A percentile compares a stretch with the other conserved stretches of the same genome.
Evolutionary conservation across 2,888 invertebrate genomes (phyloP).

Genomic region (Drosophila paranaensis): DNA sequence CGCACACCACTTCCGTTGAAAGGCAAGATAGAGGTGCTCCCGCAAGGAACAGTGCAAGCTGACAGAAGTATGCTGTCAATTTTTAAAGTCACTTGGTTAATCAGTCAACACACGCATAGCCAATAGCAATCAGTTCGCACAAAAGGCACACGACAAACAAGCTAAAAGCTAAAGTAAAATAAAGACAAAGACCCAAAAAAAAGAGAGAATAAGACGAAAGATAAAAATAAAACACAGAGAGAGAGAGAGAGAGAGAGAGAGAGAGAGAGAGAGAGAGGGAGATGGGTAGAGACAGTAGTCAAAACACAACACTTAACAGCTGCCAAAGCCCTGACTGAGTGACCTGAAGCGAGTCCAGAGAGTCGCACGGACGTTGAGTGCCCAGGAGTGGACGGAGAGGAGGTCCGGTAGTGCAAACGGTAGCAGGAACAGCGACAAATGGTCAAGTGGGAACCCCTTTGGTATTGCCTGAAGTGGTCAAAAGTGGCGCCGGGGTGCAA

Average conservation of each 20-base stretch:
- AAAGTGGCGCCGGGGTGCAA: slow-evolving; percentile 70
- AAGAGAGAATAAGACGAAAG: slow-evolving; percentile 5
- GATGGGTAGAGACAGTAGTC: slow-evolving; percentile 29
- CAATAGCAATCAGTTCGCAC: slow-evolving; percentile 28
- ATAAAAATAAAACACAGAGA: too few species aligned
- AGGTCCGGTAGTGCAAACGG: slow-evolving; percentile 19
- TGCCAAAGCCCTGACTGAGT: slow-evolving; percentile 70
- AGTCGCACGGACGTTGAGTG: slow-evolving; percentile 29
- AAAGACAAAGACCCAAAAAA: slow-evolving; percentile 3
- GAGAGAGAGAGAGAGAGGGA: not conserved
- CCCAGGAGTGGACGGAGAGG: not conserved
- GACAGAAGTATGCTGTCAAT: slow-evolving; percentile 27
- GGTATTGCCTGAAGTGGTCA: slow-evolving; percentile 67
- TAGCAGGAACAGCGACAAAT: slow-evolving; percentile 39
- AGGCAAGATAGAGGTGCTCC: not conserved
- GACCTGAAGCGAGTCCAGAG: slow-evolving; percentile 57
- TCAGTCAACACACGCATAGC: slow-evolving; percentile 47
- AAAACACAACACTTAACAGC: slow-evolving; percentile 69
- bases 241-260: not conserved
- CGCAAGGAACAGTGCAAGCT: not conserved
- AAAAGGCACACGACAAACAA: slow-evolving; percentile 22
- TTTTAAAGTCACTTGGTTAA: slow-evolving; percentile 49
- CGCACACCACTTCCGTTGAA: slow-evolving; percentile 7
- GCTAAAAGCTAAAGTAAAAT: slow-evolving; percentile 18
- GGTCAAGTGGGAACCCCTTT: slow-evolving; percentile 71